Base-by-base conservation (phyloP, 2,888 invertebrate genomes). In the Lapara coniferarum region DNA sequence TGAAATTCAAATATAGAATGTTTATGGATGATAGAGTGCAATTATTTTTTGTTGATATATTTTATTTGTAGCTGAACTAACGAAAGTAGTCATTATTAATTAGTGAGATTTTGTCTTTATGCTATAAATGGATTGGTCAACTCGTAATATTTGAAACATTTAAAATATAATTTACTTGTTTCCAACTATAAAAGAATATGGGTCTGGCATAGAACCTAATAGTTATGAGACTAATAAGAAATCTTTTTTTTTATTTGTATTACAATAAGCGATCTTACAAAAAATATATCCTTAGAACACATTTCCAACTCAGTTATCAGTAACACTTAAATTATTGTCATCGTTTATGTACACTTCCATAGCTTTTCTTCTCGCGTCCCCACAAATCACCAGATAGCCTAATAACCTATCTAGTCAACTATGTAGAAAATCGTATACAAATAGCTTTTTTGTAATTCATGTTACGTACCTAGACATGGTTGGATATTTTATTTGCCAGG, bases 391-490 rank as follows among this genome's bases (percentile, higher is more conserved):
- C 2, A 49, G 63, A 13, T 49, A 46, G 49, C 13, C 63, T 19
- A 63, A 46, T 37, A 63, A 49, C 19, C 7, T 12, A 49, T 46
- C 13, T 49, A 63, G 63, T 16, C 49, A 46, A 16, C 63, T 49
- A 19, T 19, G 8, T 6, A 19, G 25, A 63, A 10, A 63, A 63
- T 19, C 44, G 19, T 46, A 19, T 16, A 7, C 16, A 49, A 63
- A 49, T 63, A 49, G 55, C 13, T 16, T 63, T 58, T 63, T 63
- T 13, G 10, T 13, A 46, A 46, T 63, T 63, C 5, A 63, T 46
- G 12, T 53, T 55, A 52, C 53, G 19, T 16, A 55, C 51, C 44
- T 46, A 53, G 46, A 58, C 55, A 68, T 63, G 56, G 70, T 67
- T 44, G 57, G 56, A 49, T 49, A 46, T 37, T 51, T 30, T 25